Base-by-base conservation (phyloP, 2,888 invertebrate genomes). In the Formica aserva region DNA sequence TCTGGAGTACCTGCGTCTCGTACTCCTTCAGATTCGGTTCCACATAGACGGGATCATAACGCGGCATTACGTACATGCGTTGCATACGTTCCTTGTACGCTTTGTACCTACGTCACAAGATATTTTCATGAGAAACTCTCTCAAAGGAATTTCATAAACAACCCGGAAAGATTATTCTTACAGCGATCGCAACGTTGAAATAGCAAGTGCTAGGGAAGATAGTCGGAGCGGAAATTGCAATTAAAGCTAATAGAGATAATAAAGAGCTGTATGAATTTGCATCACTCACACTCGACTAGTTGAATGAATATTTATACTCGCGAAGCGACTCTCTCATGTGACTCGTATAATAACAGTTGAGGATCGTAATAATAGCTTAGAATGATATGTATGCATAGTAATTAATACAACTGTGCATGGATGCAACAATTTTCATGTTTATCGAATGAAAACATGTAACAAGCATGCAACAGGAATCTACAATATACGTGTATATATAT, bases 1-100 rank as follows among this genome's bases (percentile, higher is more conserved):
- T 98, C 89, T 98, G 98, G 3, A 98, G 95, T 62, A 98, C 97
- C 96, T 99, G 99, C 0, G 98, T 99, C 95, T 99, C 99, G 94
- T 99, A 99, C 95, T 99, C 97, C 91, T 98, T 98, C 65, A 98
- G 96, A 92, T 98, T 98, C 38, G 98, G 98, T 91, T 97, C 97
- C 13, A 96, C 95, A 95, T 97, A 95, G 48, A 96, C 95, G 22
- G 94, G 94, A 94, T 97, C 97, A 93, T 97, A 97, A 38, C 97
- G 95, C 0, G 97, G 97, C 6, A 96, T 96, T 0, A 96, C 96
- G 89, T 97, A 97, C 94, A 97, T 97, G 26, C 97, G 96, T 74
- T 97, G 95, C 94, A 97, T 96, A 92, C 97, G 97, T 92, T 98
- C 98, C 92, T 98, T 98, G 94, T 98, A 98, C 74, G 97, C 97